phyloP scores from a whole-genome alignment of 2,888 invertebrate species.

The Chymomyza amoena region DNA sequence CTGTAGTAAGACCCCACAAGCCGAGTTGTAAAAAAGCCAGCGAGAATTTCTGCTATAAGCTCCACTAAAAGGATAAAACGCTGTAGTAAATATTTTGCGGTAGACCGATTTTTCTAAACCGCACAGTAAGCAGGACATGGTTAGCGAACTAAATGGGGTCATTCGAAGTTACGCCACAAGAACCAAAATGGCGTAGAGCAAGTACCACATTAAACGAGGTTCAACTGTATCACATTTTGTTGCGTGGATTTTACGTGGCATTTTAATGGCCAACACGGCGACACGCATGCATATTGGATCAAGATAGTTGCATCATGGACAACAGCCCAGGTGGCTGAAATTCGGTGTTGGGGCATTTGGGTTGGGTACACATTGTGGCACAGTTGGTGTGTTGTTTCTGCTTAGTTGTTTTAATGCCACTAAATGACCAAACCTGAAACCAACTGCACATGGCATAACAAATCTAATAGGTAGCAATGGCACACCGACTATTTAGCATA shows the following conservation, averaged over 20 bases:
- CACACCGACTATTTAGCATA: constrained; percentile 30
- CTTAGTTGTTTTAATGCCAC: neutral
- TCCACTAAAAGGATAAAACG: too few relatives aligned
- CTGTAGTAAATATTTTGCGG: too few relatives aligned
- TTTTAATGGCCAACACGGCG: constrained; percentile 17
- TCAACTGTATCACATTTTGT: constrained; percentile 1
- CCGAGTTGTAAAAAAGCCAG: too few relatives aligned
- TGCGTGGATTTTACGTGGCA: constrained; percentile 39
- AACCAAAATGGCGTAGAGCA: neutral
- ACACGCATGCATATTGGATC: constrained; percentile 47
- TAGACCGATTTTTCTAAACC: too few relatives aligned
- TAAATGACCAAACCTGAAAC: constrained; percentile 1
- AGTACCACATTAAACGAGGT: neutral
- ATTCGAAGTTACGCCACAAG: too few relatives aligned
- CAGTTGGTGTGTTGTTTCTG: neutral
- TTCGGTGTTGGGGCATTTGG: neutral
- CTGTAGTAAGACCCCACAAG: too few relatives aligned
- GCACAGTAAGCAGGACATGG: too few relatives aligned
- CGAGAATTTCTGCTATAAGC: too few relatives aligned
- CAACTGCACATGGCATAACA: neutral
- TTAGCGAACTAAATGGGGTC: too few relatives aligned
- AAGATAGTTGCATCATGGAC: neutral
- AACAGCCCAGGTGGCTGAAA: neutral
- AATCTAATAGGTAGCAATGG: neutral
- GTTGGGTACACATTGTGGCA: neutral